Evolutionary conservation across 2,797 vertebrate species (phyloP).

Genomic region (Bradypodion pumilum): DNA sequence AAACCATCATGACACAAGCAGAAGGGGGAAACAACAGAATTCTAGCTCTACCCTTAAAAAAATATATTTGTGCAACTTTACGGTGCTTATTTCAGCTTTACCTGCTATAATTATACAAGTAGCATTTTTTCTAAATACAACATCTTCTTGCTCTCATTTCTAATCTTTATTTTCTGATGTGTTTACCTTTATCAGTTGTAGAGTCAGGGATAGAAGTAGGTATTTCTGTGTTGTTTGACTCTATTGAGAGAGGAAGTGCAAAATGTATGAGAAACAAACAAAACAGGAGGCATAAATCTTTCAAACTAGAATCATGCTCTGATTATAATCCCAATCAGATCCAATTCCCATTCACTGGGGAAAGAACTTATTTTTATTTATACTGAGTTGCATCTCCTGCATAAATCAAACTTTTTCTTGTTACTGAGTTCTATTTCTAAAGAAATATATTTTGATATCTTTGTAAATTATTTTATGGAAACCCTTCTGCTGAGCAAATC

Average conservation of each 20-base stretch:
- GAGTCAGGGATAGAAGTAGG: neutral
- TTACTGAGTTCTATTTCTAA: neutral
- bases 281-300: neutral
- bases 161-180: neutral
- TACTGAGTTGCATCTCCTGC: neutral
- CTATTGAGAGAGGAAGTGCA: neutral
- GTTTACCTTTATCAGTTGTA: neutral
- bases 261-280: neutral
- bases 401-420: neutral
- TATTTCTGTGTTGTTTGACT: neutral
- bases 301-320: neutral
- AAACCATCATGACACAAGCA: too few species aligned
- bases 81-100: neutral
- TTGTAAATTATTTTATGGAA: neutral
- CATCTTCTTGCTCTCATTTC: neutral
- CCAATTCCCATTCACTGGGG: neutral
- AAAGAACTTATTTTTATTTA: neutral
- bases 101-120: neutral
- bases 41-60: too few species aligned
- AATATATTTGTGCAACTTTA: neutral
- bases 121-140: too few species aligned
- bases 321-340: too few species aligned
- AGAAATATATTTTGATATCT: neutral
- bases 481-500: neutral
- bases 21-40: too few species aligned